phyloP scores from a whole-genome alignment of 30 jellyfish, hydroid and myxozoan species.

The Rhopilema esculentum region DNA sequence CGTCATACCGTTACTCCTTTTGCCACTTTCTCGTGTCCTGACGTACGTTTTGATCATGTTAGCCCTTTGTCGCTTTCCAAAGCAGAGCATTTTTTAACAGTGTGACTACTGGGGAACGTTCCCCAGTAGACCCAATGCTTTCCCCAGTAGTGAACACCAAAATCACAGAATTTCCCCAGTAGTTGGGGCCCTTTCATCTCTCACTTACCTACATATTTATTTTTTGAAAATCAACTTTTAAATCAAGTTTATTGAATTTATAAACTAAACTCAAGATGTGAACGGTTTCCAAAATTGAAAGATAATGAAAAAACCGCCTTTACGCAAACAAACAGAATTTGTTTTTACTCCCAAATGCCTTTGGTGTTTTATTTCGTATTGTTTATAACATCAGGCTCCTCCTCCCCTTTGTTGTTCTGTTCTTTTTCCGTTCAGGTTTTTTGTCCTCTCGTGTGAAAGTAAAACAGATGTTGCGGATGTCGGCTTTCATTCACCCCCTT shows the following conservation, averaged over 20 bases:
- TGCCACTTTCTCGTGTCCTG: too few relatives aligned
- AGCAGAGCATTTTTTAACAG: slow-evolving; percentile 17
- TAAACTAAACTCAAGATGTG: neutral
- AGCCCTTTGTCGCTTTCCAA: too few relatives aligned
- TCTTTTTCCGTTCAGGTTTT: neutral
- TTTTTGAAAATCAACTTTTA: neutral
- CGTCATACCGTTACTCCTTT: too few relatives aligned
- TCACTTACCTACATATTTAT: neutral
- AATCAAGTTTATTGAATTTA: neutral
- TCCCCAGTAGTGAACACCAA: slow-evolving; percentile 42
- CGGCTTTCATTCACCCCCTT: neutral
- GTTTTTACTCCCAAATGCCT: neutral
- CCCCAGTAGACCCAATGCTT: slow-evolving; percentile 47
- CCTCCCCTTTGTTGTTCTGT: neutral
- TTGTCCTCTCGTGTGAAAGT: neutral
- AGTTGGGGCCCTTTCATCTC: slow-evolving; percentile 4
- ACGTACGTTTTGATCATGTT: too few relatives aligned
- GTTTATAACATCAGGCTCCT: neutral
- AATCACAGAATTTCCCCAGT: slow-evolving; percentile 46
- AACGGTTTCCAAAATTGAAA: neutral
- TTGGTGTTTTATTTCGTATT: neutral
- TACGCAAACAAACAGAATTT: neutral
- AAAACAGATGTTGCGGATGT: neutral
- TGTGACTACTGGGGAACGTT: slow-evolving; percentile 44
- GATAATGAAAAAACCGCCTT: neutral